These are phyloP conservation scores for Naso thynnoides DNA, from an alignment of 2,797 vertebrate genomes.

Conservation along the genomic window DNA sequence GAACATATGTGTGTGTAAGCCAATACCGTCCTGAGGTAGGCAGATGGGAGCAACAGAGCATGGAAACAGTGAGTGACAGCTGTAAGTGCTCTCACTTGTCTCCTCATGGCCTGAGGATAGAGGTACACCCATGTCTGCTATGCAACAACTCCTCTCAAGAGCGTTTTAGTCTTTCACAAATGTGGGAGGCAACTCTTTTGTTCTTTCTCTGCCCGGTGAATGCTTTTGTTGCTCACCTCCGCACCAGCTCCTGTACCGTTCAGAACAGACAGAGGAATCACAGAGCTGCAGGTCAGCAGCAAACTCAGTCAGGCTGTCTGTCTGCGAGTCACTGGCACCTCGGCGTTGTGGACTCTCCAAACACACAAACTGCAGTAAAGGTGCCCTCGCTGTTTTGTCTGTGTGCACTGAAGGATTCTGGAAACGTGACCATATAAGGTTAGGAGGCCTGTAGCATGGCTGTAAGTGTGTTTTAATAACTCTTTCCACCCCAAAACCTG, in stretches of 20 bases:
- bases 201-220: slow-evolving; percentile 20
- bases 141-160: slow-evolving; percentile 66
- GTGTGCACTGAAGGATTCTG: slow-evolving; percentile 47
- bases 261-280: slow-evolving; percentile 20
- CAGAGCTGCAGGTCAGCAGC: slow-evolving; percentile 35
- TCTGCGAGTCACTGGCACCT: slow-evolving; percentile 72
- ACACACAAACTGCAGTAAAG: slow-evolving; percentile 64
- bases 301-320: slow-evolving; percentile 62
- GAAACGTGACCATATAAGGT: slow-evolving; percentile 70
- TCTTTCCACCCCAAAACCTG: slow-evolving; percentile 52
- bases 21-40: slow-evolving; percentile 66
- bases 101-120: slow-evolving; percentile 53
- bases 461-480: slow-evolving; percentile 56
- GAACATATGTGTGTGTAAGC: slow-evolving; percentile 59
- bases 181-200: slow-evolving; percentile 29
- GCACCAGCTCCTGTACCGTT: slow-evolving; percentile 3
- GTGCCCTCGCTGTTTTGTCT: slow-evolving; percentile 53
- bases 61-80: slow-evolving; percentile 68
- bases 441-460: slow-evolving; percentile 1
- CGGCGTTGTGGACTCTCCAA: slow-evolving; percentile 70
- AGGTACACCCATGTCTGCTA: slow-evolving; percentile 60
- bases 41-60: slow-evolving; percentile 72
- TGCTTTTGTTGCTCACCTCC: slow-evolving; percentile 15
- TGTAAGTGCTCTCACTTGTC: slow-evolving; percentile 72
- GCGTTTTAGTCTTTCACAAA: slow-evolving; percentile 37